Evolutionary conservation across 2,113 vertebrate genomes (phyloP).

Genomic region (Dunckerocampus dactyliophorus): DNA sequence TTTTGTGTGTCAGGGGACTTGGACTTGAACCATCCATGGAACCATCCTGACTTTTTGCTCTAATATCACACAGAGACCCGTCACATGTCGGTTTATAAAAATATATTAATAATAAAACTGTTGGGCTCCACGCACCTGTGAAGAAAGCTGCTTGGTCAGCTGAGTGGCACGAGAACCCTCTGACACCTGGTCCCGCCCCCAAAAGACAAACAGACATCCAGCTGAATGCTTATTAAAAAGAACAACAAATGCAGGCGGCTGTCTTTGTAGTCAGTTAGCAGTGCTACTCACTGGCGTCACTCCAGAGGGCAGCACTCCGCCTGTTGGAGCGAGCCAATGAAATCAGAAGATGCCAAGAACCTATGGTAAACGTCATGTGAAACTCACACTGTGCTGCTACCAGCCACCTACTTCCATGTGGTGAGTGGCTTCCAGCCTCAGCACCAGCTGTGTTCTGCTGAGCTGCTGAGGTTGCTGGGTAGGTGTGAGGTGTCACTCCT

Average conservation of each 20-base stretch:
- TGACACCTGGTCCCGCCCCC: conserved; percentile 17
- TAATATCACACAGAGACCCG: conserved; percentile 29
- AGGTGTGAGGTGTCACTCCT: too few species aligned
- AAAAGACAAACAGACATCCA: conserved; percentile 2
- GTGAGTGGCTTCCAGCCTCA: conserved; percentile 10
- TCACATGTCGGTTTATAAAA: neutral
- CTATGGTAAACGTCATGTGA: conserved; percentile 10
- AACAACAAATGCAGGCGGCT: neutral
- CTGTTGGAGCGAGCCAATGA: too few species aligned
- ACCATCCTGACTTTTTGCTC: conserved; percentile 82
- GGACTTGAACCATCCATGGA: conserved; percentile 82
- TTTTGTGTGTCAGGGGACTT: conserved; percentile 51
- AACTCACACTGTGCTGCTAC: conserved; percentile 42
- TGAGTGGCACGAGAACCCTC: conserved; percentile 8
- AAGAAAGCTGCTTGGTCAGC: conserved; percentile 4
- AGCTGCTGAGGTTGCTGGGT: neutral
- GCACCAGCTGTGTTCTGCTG: conserved; percentile 41
- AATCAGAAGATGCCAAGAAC: too few species aligned
- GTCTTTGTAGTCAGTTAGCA: neutral
- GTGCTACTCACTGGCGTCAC: conserved; percentile 29
- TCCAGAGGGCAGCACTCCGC: neutral
- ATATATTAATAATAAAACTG: too few species aligned
- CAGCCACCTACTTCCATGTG: conserved; percentile 23
- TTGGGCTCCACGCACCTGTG: conserved; percentile 40
- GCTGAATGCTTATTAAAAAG: neutral